Evolutionary conservation across 2,888 invertebrate genomes (phyloP).

Genomic region (Dryocosmus kuriphilus): DNA sequence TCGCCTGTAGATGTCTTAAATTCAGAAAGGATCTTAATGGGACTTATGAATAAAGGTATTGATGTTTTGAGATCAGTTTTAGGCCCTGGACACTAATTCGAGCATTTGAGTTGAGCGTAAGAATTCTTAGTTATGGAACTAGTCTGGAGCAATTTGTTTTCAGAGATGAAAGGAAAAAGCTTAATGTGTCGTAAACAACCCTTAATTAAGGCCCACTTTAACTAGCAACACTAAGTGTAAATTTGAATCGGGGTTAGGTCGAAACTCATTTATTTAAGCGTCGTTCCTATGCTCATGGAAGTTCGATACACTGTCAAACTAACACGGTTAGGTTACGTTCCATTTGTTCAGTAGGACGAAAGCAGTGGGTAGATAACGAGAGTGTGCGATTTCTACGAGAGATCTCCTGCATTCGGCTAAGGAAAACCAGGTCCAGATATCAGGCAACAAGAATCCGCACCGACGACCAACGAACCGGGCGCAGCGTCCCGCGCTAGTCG

Average conservation of each 20-base stretch:
- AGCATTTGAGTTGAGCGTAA: neutral
- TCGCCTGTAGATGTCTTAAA: too few relatives aligned
- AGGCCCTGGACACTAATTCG: neutral
- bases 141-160: neutral
- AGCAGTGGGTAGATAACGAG: neutral
- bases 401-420: neutral
- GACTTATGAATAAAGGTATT: too few relatives aligned
- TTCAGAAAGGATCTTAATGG: too few relatives aligned
- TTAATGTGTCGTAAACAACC: conserved; percentile 44
- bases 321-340: neutral
- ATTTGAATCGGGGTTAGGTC: neutral
- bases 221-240: neutral
- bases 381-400: too few relatives aligned
- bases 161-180: neutral
- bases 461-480: conserved; percentile 39
- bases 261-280: conserved; percentile 1
- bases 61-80: neutral
- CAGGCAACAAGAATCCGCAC: neutral
- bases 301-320: neutral
- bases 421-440: neutral
- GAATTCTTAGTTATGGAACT: neutral
- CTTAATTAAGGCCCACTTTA: conserved; percentile 45
- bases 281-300: neutral
- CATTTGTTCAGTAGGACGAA: neutral
- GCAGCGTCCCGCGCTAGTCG: conserved; percentile 45